Evolutionary conservation across 1,140 invertebrate species (phyloP), one percentile per base, ranked within the genome.

Genomic region (Tetraneura akinire): DNA sequence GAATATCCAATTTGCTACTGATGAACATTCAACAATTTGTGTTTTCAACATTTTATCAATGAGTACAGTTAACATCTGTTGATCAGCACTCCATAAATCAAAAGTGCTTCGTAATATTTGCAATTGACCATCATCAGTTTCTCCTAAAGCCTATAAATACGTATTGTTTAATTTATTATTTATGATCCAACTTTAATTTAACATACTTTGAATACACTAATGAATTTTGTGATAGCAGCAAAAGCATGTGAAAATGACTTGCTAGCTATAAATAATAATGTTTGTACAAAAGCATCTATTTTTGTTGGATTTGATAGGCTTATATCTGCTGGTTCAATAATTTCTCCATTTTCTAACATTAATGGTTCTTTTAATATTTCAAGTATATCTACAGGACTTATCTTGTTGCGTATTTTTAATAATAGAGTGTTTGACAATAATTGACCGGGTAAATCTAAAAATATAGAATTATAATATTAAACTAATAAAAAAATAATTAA

Each of bases 221-320:
- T 94, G 85, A 97, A 99, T 88, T 98, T 98, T 23, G 95, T 95
- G 83, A 99, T 94, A 51, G 96, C 97, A 18, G 97, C 95, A 87
- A 98, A 99, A 83, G 95, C 96, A 85, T 99, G 98, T 82, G 96
- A 98, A 84, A 99, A 97, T 84, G 96, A 98, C 87, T 99, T 99
- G 3, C 93, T 94, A 26, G 96, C 97, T 55, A 98, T 87, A 85
- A 96, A 94, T 0, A 99, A 88, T 80, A 99, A 86, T 0, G 96
- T 97, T 83, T 98, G 95, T 9, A 97, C 94, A 86, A 99, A 99
- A 0, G 99, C 94, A 84, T 98, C 96, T 62, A 99, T 97, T 87
- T 97, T 96, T 45, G 97, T 85, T 0, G 95, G 94, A 87, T 97
- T 97, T 84, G 92, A 93, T 26, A 90, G 87, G 3, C 81, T 62